Evolutionary conservation across 1,140 invertebrate genomes (phyloP).

Genomic region (Drosophila nigrodunni): DNA sequence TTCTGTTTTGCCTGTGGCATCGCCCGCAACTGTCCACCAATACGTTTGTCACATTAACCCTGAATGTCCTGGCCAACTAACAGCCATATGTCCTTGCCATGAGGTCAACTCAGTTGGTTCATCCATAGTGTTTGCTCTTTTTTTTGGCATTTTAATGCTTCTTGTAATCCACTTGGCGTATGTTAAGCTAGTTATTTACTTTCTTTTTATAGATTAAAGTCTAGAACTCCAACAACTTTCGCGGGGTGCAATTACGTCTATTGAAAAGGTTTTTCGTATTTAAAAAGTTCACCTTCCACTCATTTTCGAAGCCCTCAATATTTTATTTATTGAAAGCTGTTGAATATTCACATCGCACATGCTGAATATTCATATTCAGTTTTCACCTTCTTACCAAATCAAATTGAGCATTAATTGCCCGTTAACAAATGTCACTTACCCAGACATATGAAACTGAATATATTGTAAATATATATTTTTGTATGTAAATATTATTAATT

Average conservation of each 20-base stretch:
- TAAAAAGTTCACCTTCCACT: too few species aligned
- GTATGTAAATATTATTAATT: background rate
- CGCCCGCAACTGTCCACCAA: conserved; percentile 38
- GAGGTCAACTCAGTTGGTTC: background rate
- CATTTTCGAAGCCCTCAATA: too few species aligned
- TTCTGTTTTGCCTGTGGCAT: conserved; percentile 18
- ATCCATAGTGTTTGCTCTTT: background rate
- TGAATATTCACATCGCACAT: too few species aligned
- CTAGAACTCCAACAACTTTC: too few species aligned
- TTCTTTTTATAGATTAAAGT: too few species aligned
- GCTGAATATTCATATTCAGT: background rate
- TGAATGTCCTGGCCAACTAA: conserved; percentile 27
- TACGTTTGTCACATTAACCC: conserved; percentile 53
- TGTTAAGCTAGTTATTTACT: too few species aligned
- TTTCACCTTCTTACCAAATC: background rate
- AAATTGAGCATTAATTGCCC: background rate
- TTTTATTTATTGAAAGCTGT: too few species aligned
- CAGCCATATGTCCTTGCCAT: conserved; percentile 14
- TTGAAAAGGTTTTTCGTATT: too few species aligned
- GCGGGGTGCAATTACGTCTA: too few species aligned
- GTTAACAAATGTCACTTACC: background rate
- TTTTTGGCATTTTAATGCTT: background rate
- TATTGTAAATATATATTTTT: background rate
- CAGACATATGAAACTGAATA: background rate
- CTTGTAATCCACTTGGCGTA: too few species aligned